Base-by-base conservation (phyloP, 2,888 invertebrate species). In the Palloptera scutellata region DNA sequence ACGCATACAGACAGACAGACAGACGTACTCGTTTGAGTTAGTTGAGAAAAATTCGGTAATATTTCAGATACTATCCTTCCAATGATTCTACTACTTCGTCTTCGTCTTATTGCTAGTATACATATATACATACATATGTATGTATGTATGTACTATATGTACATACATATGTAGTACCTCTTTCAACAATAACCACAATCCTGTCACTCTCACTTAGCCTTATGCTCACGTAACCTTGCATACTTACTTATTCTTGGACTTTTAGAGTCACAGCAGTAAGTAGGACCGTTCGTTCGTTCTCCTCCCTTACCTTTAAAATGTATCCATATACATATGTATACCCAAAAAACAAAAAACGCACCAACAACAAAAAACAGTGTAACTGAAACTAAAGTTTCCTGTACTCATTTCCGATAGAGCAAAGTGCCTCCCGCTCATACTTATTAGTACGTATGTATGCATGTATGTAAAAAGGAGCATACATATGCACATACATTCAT, bases 311-410 rank as follows among this genome's bases (percentile, higher is more conserved):
- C 9, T 1, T 40, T 5, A 58, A 30, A 58, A 41, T 17, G 6
- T 51, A 51, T 13, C 1, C n/a, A 11, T n/a, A n/a, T n/a, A n/a
- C n/a, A n/a, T n/a, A 17, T 9, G 10, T 15, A 15, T 15, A 15
- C 53, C 30, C 20, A 19, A 54, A 15, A 54, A 54, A 15, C 1
- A 15, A 54, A 1, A 51, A 30, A 11, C 45, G 52, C 17, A n/a
- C 5, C 53, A 53, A 53, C 53, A 53, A 11, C 15, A 61, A 30
- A 30, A 30, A 60, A 55, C 54, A 65, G 19, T 65, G 62, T 66
- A 75, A 78, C 74, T 77, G 78, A 78, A 79, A 79, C 79, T 79
- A 80, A 80, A 80, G 79, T 79, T 79, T 80, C 79, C 80, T 80
- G 72, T 77, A 73, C 80, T 79, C 80, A 79, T 79, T 80, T 79